Conservation (phyloP, 2,797 vertebrate species). For the Darevskia nairensis region DNA sequence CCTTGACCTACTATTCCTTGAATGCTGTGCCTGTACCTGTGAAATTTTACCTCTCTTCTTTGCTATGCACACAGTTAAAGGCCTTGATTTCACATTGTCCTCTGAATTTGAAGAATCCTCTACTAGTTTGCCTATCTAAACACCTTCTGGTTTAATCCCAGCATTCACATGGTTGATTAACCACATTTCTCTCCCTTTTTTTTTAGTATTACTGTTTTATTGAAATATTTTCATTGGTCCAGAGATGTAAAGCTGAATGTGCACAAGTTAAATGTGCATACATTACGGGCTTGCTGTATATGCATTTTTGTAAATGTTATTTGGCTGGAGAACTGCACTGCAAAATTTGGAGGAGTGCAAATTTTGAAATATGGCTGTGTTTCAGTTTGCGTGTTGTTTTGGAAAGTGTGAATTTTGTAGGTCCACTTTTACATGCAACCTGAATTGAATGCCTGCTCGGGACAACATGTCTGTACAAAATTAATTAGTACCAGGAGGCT, state of each 20-base stretch:
- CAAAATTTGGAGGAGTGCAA: too few species aligned
- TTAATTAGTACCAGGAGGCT: neutral
- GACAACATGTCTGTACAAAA: neutral
- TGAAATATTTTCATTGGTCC: neutral
- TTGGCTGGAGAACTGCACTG: too few species aligned
- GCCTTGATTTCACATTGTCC: neutral
- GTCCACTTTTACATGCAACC: too few species aligned
- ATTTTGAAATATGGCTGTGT: too few species aligned
- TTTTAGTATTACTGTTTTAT: neutral
- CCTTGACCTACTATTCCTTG: neutral
- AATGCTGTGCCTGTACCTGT: neutral
- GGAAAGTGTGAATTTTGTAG: too few species aligned
- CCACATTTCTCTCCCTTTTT: too few species aligned
- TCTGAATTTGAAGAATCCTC: neutral
- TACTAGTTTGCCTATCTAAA: neutral
- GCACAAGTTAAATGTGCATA: too few species aligned
- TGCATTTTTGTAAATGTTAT: too few species aligned
- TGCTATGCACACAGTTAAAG: neutral
- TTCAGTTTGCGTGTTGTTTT: too few species aligned
- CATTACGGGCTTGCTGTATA: too few species aligned
- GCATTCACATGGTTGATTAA: neutral
- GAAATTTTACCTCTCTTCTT: neutral
- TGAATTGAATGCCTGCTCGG: too few species aligned
- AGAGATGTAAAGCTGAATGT: too few species aligned
- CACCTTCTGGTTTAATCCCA: neutral